Base-by-base conservation (phyloP, 1,140 invertebrate genomes). In the Cryptotermes secundus region DNA sequence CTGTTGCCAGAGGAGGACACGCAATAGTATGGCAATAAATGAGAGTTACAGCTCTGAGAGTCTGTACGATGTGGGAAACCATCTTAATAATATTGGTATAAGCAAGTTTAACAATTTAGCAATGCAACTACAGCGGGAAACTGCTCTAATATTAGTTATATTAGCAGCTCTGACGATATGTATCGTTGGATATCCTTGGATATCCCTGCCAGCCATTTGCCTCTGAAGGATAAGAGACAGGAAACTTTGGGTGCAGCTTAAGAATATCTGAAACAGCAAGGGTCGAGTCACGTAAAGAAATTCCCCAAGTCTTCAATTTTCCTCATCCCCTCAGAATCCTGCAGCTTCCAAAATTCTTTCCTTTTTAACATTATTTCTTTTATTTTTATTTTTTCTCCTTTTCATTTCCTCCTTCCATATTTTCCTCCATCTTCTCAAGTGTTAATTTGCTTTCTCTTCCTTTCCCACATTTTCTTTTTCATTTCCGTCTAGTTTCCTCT, bases 331-430 rank as follows among this genome's bases (percentile, higher is more conserved):
- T 72, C 26, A 2, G 59, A 72, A n/a, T 72, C 26, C n/a, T n/a
- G 31, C 59, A 72, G 3, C 59, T n/a, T 72, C 26, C 59, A 72
- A 72, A 72, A 72, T n/a, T 72, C 7, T 14, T 72, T 31, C 1
- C 45, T 19, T 22, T 49, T 19, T 42, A 38, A 38, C 10, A 10
- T 38, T 38, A 38, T 38, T 38, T 38, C 38, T 38, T 38, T 59
- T 19, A 22, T 24, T 59, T 59, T 59, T 59, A 6, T 24, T n/a
- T 59, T 59, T n/a, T 59, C 26, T n/a, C n/a, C n/a, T 31, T 72
- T 72, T 31, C 59, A 72, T 72, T 72, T 72, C 59, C 59, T 72
- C 26, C n/a, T n/a, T 72, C 9, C 59, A n/a, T 72, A 72, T 72
- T 72, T 72, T 72, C 59, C 59, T 72, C 59, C 59, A 31, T 72